Base-by-base conservation (phyloP, 2,888 invertebrate species). In the Nemoura dubitans region DNA sequence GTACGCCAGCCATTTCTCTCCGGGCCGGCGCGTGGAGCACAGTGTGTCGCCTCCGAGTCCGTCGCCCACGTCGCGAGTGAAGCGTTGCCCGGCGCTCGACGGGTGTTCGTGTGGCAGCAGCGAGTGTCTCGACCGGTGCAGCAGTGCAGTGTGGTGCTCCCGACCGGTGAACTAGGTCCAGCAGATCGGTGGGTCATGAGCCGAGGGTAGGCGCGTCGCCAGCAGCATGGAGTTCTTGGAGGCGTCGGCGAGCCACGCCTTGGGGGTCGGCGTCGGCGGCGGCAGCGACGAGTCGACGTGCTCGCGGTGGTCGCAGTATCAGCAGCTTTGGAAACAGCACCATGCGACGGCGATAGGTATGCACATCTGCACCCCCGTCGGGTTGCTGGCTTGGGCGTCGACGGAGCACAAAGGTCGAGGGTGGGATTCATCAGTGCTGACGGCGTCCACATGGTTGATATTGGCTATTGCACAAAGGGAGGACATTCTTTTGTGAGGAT, bases 271-370 rank as follows among this genome's bases (percentile, higher is more conserved):
- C 59, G 59, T 59, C 59, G 36, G 14, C n/a, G 88, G 87, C 42
- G 86, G 84, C 77, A 87, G 87, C 10, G 89, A 88, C 26, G 90
- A 89, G 87, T 89, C 91, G 26, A 91, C 91, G 86, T 90, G 91
- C 86, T 90, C 92, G 26, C 89, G 94, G 88, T 96, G 95, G 95
- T 94, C 94, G 89, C 96, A 96, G 92, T 96, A 96, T 91, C 94
- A 94, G 89, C 96, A 96, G 91, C 94, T 96, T 89, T 96, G 96
- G 96, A 93, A 96, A 90, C 96, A 96, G 92, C 96, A 92, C 89
- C 92, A 96, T 91, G 59, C 59, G 59, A 59, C 59, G 59, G 59
- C 59, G 10, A 21, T 59, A 7, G 59, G 59, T 59, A 59, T 36
- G 3, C 10, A 36, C 36, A 3, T 36, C 36, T 36, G 36, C n/a